A percentile compares a stretch with the other conserved stretches of the same genome.
These are phyloP conservation scores for Pinctada fucata DNA, from an alignment of 2,888 invertebrate species.

Conservation along the genomic window DNA sequence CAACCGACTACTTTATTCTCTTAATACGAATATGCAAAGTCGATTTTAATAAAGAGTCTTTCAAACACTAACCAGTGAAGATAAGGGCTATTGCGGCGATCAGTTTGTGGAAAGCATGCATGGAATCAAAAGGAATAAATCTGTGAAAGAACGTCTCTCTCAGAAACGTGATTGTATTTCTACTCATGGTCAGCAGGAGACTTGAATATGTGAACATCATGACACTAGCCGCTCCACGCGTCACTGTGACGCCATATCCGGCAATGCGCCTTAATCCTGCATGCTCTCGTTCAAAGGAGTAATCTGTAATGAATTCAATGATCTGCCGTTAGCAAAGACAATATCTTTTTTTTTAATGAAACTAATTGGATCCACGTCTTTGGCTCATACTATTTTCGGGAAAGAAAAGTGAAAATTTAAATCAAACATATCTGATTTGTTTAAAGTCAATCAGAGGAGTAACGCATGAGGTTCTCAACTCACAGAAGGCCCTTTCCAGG, in stretches of 20 bases:
- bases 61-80: constrained; percentile 78
- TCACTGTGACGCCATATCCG: constrained; percentile 81
- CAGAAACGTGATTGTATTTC: constrained; percentile 81
- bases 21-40: not conserved
- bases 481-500: constrained; percentile 76
- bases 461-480: constrained; percentile 28
- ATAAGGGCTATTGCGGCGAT: constrained; percentile 80
- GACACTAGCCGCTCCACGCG: constrained; percentile 82
- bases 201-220: constrained; percentile 82
- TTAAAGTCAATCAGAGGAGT: too few species aligned
- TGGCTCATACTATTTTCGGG: too few species aligned
- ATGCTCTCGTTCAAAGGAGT: constrained; percentile 81
- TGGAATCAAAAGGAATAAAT: constrained; percentile 82
- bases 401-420: too few species aligned
- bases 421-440: too few species aligned
- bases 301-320: constrained; percentile 75
- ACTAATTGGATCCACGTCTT: too few species aligned
- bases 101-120: constrained; percentile 81
- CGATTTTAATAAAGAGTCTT: too few species aligned
- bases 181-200: constrained; percentile 81
- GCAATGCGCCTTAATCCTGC: constrained; percentile 81
- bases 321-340: too few species aligned
- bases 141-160: constrained; percentile 80
- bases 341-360: too few species aligned
- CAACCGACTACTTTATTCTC: not conserved